Evolutionary conservation across 2,797 vertebrate species (phyloP).

Genomic region (Tarsius wallacei): DNA sequence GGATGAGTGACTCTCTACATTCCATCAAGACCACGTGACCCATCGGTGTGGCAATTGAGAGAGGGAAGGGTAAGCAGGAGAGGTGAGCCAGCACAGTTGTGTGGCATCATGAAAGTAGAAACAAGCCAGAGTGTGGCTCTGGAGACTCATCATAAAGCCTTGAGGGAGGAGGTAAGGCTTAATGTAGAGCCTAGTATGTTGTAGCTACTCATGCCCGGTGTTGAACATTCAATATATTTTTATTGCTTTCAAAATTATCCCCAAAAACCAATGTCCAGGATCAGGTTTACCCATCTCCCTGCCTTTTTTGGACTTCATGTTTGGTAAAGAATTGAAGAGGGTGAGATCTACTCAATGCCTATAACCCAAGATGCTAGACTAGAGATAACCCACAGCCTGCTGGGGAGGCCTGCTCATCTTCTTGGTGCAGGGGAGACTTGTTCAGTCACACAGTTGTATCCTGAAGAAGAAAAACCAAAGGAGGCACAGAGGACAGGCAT

Average conservation of each 20-base stretch:
- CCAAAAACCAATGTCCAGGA: background rate
- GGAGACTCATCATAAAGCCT: background rate
- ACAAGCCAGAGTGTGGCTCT: no score
- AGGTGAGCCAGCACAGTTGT: rapidly evolving
- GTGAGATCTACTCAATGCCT: background rate
- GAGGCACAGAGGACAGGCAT: background rate
- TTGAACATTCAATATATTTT: background rate
- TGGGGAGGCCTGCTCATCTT: rapidly evolving
- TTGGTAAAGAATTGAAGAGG: background rate
- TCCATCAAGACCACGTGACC: background rate
- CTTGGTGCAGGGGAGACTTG: background rate
- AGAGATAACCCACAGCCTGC: background rate
- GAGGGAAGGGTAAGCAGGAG: rapidly evolving
- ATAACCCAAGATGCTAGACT: background rate
- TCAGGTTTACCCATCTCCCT: background rate
- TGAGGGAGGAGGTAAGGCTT: background rate
- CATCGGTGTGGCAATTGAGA: no score
- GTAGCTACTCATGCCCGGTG: background rate
- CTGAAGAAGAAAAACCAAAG: background rate
- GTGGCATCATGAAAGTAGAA: background rate
- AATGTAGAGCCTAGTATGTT: background rate
- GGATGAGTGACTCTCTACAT: no score
- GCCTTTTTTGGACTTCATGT: background rate
- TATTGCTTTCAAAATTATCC: conserved; percentile 40
- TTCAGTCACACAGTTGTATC: background rate